phyloP scores from a whole-genome alignment of 2,797 vertebrate genomes.

The Ctenosaura bakeri region DNA sequence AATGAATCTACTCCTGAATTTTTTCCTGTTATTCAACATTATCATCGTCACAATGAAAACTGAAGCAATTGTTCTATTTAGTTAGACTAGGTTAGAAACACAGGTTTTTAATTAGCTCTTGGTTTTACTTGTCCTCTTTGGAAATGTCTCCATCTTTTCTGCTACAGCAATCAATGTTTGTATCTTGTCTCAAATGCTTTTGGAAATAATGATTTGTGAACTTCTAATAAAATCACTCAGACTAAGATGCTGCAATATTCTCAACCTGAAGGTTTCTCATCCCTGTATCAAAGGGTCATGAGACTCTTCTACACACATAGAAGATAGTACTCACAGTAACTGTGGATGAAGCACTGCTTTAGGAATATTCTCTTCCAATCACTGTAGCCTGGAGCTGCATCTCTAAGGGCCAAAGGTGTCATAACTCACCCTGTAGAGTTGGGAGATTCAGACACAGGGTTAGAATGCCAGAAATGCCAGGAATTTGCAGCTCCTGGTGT shows the following conservation, averaged over 20 bases:
- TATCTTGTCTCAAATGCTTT: neutral
- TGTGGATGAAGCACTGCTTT: too few species aligned
- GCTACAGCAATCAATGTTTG: neutral
- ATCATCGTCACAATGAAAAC: neutral
- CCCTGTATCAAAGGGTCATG: too few species aligned
- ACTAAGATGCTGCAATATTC: neutral
- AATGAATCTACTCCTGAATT: neutral
- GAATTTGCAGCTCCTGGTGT: too few species aligned
- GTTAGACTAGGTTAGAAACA: neutral
- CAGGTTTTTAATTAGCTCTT: neutral
- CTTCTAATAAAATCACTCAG: neutral
- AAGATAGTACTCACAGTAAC: too few species aligned
- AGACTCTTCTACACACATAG: too few species aligned
- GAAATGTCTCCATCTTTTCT: neutral
- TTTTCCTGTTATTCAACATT: neutral
- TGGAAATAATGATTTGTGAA: neutral
- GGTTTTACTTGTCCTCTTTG: neutral
- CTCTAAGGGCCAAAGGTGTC: too few species aligned
- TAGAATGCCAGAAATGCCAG: too few species aligned
- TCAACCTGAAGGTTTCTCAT: neutral
- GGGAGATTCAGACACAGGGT: too few species aligned
- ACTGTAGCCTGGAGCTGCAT: too few species aligned
- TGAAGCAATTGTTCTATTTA: too few species aligned
- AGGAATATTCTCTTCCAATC: too few species aligned
- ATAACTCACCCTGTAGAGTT: too few species aligned